phyloP scores from a whole-genome alignment of 2,113 vertebrate species.

The Sardina pilchardus region DNA sequence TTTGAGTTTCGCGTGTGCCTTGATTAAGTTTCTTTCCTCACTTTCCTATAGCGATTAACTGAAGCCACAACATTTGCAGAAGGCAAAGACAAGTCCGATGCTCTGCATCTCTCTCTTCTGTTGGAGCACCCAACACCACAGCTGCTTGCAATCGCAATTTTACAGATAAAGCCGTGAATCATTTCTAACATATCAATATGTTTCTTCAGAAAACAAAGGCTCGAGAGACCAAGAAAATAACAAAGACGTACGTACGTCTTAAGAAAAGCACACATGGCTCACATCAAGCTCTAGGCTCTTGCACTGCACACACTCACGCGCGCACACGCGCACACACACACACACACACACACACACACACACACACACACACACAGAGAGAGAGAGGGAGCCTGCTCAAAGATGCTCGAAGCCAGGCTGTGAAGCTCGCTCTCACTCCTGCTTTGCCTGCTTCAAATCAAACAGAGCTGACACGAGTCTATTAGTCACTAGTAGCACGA shows the following conservation, averaged over 20 bases:
- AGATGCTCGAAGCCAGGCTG: background rate
- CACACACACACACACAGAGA: background rate
- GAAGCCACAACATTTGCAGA: constrained; percentile 41
- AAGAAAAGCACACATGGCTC: constrained; percentile 41
- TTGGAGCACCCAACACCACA: constrained; percentile 38
- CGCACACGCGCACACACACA: background rate
- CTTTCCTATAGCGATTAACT: constrained; percentile 52
- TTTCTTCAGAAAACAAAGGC: constrained; percentile 45
- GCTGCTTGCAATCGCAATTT: constrained; percentile 51
- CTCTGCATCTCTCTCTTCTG: constrained; percentile 33
- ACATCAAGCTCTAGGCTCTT: background rate
- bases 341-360: background rate
- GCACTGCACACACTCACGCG: background rate
- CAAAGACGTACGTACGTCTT: constrained; percentile 37
- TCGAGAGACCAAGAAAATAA: constrained; percentile 39
- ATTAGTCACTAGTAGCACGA: background rate
- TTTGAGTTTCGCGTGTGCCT: constrained; percentile 20
- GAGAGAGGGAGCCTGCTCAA: background rate
- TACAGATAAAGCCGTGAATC: constrained; percentile 54
- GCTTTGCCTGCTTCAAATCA: constrained; percentile 6
- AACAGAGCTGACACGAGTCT: background rate
- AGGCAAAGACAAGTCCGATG: constrained; percentile 14
- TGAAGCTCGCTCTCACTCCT: background rate
- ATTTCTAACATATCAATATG: constrained; percentile 38
- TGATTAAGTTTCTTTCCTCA: constrained; percentile 45